These are phyloP conservation scores for Muscicapa comitata DNA, from an alignment of 2,797 vertebrate genomes.

Conservation along the genomic window DNA sequence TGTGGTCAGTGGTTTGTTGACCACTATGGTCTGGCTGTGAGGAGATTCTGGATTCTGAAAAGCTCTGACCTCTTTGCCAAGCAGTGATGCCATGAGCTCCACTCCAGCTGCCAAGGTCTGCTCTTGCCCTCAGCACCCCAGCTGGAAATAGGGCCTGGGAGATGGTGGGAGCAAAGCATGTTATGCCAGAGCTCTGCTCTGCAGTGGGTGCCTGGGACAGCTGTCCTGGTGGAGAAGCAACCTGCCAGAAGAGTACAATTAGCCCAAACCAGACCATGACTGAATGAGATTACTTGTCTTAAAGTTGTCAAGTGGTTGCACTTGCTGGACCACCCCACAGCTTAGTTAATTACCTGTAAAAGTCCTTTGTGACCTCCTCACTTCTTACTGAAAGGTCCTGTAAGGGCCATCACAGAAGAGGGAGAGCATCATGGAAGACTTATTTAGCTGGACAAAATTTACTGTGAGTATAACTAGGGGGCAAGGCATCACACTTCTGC, in stretches of 20 bases:
- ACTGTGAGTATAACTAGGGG: not conserved
- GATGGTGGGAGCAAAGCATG: not conserved
- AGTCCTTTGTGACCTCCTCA: not conserved
- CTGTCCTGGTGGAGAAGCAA: not conserved
- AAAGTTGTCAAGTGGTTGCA: not conserved
- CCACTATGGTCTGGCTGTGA: not conserved
- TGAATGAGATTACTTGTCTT: not conserved
- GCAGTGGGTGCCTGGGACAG: not conserved
- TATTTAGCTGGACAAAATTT: not conserved
- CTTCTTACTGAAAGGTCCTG: not conserved
- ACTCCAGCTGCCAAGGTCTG: not conserved
- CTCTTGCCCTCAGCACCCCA: not conserved
- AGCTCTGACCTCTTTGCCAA: not conserved
- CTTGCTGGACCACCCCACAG: not conserved
- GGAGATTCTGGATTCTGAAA: not conserved
- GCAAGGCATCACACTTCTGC: not conserved
- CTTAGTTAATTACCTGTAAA: not conserved
- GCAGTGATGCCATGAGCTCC: not conserved
- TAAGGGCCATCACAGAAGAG: not conserved
- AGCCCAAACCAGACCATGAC: not conserved
- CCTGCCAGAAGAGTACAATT: not conserved
- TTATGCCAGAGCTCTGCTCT: fast-evolving
- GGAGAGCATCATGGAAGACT: not conserved
- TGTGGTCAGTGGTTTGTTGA: not conserved
- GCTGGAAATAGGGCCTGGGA: not conserved